phyloP scores from a whole-genome alignment of 1,140 invertebrate genomes.

The Lamellibrachia luymesi region DNA sequence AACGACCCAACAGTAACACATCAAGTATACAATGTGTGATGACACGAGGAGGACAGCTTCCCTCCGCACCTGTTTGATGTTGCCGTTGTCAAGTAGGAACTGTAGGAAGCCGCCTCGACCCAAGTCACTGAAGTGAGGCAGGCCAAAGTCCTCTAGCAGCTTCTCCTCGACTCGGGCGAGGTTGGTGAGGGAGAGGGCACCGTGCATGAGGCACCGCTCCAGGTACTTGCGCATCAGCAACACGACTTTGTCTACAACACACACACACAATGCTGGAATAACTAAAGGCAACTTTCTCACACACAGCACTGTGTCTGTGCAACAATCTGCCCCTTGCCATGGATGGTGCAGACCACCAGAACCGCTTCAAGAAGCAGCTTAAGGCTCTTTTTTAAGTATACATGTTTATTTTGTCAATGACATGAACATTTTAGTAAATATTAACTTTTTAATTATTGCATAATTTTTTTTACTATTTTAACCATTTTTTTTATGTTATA shows the following conservation, averaged over 20 bases:
- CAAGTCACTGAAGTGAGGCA: slow-evolving; percentile 39
- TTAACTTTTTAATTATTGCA: too few species aligned
- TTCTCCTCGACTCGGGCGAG: slow-evolving; percentile 48
- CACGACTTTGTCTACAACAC: slow-evolving; percentile 38
- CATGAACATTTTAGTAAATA: too few species aligned
- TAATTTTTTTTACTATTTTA: too few species aligned
- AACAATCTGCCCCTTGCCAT: too few species aligned
- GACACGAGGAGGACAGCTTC: background rate
- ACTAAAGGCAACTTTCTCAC: too few species aligned
- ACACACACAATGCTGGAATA: slow-evolving; percentile 2
- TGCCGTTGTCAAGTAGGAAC: slow-evolving; percentile 38
- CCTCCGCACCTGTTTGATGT: slow-evolving; percentile 39
- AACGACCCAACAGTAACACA: background rate
- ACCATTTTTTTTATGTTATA: too few species aligned
- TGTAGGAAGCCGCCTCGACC: slow-evolving; percentile 47
- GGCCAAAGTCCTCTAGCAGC: slow-evolving; percentile 42
- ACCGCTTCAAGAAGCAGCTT: too few species aligned
- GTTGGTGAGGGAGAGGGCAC: slow-evolving; percentile 37
- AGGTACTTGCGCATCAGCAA: slow-evolving; percentile 40
- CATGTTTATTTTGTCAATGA: too few species aligned
- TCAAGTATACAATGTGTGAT: background rate
- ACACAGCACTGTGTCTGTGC: too few species aligned
- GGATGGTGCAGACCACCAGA: too few species aligned
- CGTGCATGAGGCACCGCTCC: slow-evolving; percentile 38
- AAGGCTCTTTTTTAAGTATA: too few species aligned